Evolutionary conservation across 2,113 vertebrate genomes (phyloP).

Genomic region (Gobiocypris rarus): DNA sequence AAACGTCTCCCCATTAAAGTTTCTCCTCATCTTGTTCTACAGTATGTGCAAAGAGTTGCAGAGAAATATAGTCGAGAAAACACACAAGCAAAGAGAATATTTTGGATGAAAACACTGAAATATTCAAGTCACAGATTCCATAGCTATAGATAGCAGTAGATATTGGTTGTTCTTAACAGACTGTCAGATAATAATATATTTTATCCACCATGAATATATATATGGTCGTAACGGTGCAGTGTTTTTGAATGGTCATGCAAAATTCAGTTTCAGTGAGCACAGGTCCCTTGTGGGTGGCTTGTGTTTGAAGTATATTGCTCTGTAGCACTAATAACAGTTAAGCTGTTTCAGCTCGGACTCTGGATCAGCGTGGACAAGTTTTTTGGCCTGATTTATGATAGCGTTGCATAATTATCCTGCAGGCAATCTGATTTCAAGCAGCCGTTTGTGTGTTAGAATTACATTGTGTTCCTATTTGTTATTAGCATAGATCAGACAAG

Average conservation of each 20-base stretch:
- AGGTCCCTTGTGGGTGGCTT: conserved; percentile 37
- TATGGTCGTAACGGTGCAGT: conserved; percentile 3
- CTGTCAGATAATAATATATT: conserved; percentile 11
- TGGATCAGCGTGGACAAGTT: not conserved
- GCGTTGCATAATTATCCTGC: conserved; percentile 55
- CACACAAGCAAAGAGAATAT: conserved; percentile 1
- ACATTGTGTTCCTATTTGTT: not conserved
- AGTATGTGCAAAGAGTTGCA: not conserved
- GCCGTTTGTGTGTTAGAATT: conserved; percentile 46
- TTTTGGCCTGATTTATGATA: conserved; percentile 41
- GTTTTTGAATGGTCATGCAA: conserved; percentile 46
- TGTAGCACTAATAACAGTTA: conserved; percentile 52
- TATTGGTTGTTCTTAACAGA: not conserved
- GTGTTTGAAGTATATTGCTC: conserved; percentile 42
- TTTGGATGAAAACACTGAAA: not conserved
- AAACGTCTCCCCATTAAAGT: not conserved
- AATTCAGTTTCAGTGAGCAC: conserved; percentile 55
- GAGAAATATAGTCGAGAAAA: not conserved
- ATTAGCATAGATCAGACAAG: too few relatives aligned
- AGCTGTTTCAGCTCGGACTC: conserved; percentile 33
- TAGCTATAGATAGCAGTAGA: not conserved
- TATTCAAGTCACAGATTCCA: conserved; percentile 6
- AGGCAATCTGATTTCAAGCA: conserved; percentile 56
- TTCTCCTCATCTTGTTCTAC: not conserved
- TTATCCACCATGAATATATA: not conserved